These are phyloP conservation scores for Vanessa tameamea DNA, from an alignment of 1,140 invertebrate species.

Conservation along the genomic window DNA sequence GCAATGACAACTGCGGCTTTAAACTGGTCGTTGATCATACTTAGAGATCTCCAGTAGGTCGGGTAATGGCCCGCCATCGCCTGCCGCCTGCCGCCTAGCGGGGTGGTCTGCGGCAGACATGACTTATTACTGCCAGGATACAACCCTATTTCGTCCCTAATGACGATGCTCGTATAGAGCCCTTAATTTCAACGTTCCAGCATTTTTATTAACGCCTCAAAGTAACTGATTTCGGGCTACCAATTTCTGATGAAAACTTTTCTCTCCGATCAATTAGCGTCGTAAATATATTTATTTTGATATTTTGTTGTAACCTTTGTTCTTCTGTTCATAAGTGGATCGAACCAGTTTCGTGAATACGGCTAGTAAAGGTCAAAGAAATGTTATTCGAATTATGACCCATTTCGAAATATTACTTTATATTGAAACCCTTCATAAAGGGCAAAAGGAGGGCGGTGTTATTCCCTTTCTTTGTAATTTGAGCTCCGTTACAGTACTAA, in stretches of 20 bases:
- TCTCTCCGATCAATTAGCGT: constrained; percentile 6
- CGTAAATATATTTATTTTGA: background rate
- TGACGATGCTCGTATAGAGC: constrained; percentile 70
- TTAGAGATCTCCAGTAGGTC: constrained; percentile 64
- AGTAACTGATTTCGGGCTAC: constrained; percentile 47
- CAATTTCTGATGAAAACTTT: constrained; percentile 14
- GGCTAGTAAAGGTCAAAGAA: constrained; percentile 63
- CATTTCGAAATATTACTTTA: constrained; percentile 67
- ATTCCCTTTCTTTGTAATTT: constrained; percentile 63
- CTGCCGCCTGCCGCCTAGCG: constrained; percentile 29
- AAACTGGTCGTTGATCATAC: constrained; percentile 73
- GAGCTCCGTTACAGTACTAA: constrained; percentile 65
- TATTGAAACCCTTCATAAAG: constrained; percentile 68
- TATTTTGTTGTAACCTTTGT: constrained; percentile 25
- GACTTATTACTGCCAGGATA: constrained; percentile 76
- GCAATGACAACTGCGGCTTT: constrained; percentile 52
- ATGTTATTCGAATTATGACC: constrained; percentile 69
- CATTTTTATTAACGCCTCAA: constrained; percentile 76
- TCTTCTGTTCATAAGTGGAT: constrained; percentile 38
- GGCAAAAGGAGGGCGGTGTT: constrained; percentile 60
- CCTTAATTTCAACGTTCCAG: constrained; percentile 77
- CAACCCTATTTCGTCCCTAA: constrained; percentile 77
- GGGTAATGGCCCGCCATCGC: constrained; percentile 54
- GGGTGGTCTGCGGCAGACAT: constrained; percentile 70
- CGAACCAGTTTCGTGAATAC: constrained; percentile 46